Percentiles rank a stretch among this genome's conserved stretches.
Evolutionary conservation across 2,888 invertebrate species (phyloP).

Genomic region (Diogma glabrata): DNA sequence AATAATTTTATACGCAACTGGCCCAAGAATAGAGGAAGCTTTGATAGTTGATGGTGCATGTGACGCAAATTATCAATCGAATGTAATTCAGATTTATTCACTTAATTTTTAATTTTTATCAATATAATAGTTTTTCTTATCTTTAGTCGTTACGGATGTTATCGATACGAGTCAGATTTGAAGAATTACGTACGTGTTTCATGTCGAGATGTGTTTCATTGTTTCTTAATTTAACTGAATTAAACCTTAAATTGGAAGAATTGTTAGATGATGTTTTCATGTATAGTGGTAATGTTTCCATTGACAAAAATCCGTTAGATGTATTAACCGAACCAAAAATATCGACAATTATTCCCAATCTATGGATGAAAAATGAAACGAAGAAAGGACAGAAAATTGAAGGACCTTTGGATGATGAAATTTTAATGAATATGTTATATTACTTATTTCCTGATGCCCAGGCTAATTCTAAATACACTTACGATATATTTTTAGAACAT

Average conservation of each 20-base stretch:
- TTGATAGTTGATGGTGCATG: constrained; percentile 57
- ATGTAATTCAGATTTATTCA: constrained; percentile 2
- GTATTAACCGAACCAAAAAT: constrained; percentile 49
- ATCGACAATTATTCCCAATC: constrained; percentile 36
- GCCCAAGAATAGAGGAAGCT: constrained; percentile 78
- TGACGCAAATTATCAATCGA: background rate
- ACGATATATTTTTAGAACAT: constrained; percentile 27
- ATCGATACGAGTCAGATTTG: constrained; percentile 55
- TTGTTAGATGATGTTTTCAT: constrained; percentile 32
- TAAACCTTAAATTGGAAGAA: constrained; percentile 22
- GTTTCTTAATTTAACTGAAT: constrained; percentile 51
- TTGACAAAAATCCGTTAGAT: constrained; percentile 44
- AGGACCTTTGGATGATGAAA: constrained; percentile 57
- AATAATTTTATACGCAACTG: constrained; percentile 66
- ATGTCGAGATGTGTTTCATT: constrained; percentile 64
- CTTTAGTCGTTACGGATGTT: no score
- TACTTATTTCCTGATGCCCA: constrained; percentile 85
- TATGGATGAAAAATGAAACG: constrained; percentile 1
- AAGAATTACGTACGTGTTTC: constrained; percentile 59
- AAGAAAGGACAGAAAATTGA: constrained; percentile 41
- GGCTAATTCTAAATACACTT: constrained; percentile 44
- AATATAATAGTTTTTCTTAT: no score
- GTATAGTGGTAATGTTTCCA: constrained; percentile 39
- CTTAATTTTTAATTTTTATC: no score
- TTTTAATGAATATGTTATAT: constrained; percentile 60